Conservation (phyloP, 1,140 invertebrate genomes). For the Rhynchophorus ferrugineus region DNA sequence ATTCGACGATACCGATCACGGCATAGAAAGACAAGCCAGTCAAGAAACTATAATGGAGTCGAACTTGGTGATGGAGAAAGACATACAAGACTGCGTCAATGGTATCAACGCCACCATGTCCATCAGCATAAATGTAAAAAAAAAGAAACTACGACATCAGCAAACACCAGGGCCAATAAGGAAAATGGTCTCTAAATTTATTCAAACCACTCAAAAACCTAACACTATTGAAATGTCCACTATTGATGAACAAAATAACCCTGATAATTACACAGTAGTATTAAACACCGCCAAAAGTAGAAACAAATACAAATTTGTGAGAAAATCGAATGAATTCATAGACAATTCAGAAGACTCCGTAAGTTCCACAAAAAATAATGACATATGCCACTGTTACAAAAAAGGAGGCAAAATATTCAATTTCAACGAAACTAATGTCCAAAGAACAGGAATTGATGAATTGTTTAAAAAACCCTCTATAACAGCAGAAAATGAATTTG, state of each 20-base stretch:
- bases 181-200: slow-evolving; percentile 7
- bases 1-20: slow-evolving; percentile 9
- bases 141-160: slow-evolving; percentile 3
- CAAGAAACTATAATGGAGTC: slow-evolving; percentile 22
- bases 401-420: neutral
- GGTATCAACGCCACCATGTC: slow-evolving; percentile 21
- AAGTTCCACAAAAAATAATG: neutral
- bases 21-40: slow-evolving; percentile 2
- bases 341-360: neutral
- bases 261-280: slow-evolving; percentile 8
- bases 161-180: slow-evolving; percentile 4
- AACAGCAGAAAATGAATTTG: no score
- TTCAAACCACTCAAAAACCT: slow-evolving; percentile 13
- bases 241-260: neutral
- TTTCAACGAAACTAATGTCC: no score
- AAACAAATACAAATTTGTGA: neutral
- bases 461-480: no score
- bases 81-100: slow-evolving; percentile 3
- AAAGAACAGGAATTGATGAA: no score
- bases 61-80: slow-evolving; percentile 22
- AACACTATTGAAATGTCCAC: neutral
- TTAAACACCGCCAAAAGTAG: slow-evolving; percentile 2
- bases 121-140: slow-evolving; percentile 21
- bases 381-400: neutral
- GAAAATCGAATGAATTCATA: neutral